Evolutionary conservation across 2,113 vertebrate genomes (phyloP), one percentile per base, ranked within the genome.

Genomic region (Hyaena hyaena): DNA sequence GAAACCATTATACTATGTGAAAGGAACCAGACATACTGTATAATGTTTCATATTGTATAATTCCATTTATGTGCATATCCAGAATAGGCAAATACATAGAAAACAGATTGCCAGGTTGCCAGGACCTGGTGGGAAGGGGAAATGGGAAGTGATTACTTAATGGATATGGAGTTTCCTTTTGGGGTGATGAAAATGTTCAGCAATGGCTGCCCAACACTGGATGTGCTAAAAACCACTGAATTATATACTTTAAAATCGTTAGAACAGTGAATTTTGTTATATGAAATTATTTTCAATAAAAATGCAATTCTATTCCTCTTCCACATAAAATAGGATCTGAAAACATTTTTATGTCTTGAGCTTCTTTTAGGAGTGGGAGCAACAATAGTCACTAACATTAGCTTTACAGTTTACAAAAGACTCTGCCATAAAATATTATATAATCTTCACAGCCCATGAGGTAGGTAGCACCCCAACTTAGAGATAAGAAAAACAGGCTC

Each of bases 341-440:
- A 89, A 63, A 85, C 24, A 82, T 81, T 83, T 88, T 92, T 79
- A 90, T 16, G n/a, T 77, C 50, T 53, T 79, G 26, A 92, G 84
- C 16, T 79, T 88, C 87, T 83, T 48, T 84, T 71, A 88, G 23
- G 45, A 79, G 73, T 85, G 26, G 53, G 28, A 89, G 16, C n/a
- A 95, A 68, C 24, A 93, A 68, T 23, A 86, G 82, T 89, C 24
- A 89, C 45, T 65, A 66, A 79, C 35, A 74, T 48, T 58, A 93
- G 43, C 58, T 90, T 86, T 90, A 74, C 10, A 81, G 45, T 89
- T 89, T 89, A 89, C 16, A 85, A 84, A 94, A 92, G 23, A 92
- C 53, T 90, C 65, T 66, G 31, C 48, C 43, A 53, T 61, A 66
- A 5, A 66, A 73, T 58, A 63, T 93, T 91, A 77, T 8, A 69